Evolutionary conservation across 2,113 vertebrate genomes (phyloP), one percentile per base, ranked within the genome.

Genomic region (Tachuris rubrigastra): DNA sequence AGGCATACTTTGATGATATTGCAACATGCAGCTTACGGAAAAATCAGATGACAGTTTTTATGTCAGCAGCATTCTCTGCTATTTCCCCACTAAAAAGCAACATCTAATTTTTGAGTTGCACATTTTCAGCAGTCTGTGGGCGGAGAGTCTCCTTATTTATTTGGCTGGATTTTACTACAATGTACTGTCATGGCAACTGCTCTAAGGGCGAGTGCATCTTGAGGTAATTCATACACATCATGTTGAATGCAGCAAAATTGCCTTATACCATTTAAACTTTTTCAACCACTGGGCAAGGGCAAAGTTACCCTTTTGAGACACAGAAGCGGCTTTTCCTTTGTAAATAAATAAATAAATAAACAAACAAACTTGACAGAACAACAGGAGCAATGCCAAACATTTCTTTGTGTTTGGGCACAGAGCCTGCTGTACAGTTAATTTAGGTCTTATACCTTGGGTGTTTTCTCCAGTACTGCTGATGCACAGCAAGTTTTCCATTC

Each of bases 181-280:
- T 81, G 72, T 41, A 95, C 95, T 95, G 96, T 91, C 91, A 93
- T 95, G 94, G 95, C 94, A 96, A 92, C 96, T 95, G 88, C 58
- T 81, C 37, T 10, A 39, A 89, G 81, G 79, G 52, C 1, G 39
- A 94, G 67, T 86, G 77, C 90, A 96, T 90, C 85, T 92, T 91
- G 80, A 88, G 53, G 77, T 91, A 85, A 93, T 94, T 90, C 59
- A 56, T 75, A 63, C 60, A 53, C 44, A 79, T 89, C 94, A 53
- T 13, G 65, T 68, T 90, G 90, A 91, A 62, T 71, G 76, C 90
- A 78, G 88, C 19, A 76, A 68, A 49, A 68, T 27, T 52, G 71
- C 42, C 80, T 93, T 35, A 13, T 60, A 28, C 72, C 37, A 10
- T 58, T 66, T 83, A 60, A 94, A 95, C 91, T 96, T 96, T 60